These are phyloP conservation scores for Acrocephalus arundinaceus DNA, from an alignment of 2,113 vertebrate species.

Conservation along the genomic window DNA sequence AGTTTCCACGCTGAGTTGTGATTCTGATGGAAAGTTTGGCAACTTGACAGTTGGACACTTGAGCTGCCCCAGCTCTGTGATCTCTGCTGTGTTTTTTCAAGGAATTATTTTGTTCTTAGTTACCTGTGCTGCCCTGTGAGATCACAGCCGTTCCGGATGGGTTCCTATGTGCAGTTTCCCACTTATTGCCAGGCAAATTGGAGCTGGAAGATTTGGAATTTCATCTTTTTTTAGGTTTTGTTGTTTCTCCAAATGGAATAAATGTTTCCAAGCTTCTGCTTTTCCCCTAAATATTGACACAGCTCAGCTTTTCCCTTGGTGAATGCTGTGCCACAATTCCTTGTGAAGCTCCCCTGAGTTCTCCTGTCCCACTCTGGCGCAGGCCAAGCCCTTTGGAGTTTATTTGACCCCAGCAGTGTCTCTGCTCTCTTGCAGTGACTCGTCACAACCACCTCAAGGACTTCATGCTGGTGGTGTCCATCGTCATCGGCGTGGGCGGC, in stretches of 20 bases:
- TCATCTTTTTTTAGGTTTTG: too few species aligned
- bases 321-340: not conserved
- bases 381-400: fast-evolving
- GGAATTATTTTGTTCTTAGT: not conserved
- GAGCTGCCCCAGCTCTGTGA: not conserved
- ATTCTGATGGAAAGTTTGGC: not conserved
- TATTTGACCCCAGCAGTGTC: fast-evolving
- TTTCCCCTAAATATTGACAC: fast-evolving
- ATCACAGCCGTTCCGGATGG: not conserved
- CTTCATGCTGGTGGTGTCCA: constrained; percentile 98
- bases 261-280: not conserved
- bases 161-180: not conserved
- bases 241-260: not conserved
- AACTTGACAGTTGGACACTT: fast-evolving
- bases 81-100: not conserved
- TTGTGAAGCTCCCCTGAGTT: fast-evolving
- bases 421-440: constrained; percentile 78
- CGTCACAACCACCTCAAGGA: constrained; percentile 97
- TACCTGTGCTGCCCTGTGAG: not conserved
- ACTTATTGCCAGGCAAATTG: not conserved
- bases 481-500: constrained; percentile 96
- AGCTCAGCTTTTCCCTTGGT: not conserved
- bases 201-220: not conserved
- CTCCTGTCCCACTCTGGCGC: fast-evolving
- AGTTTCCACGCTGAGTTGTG: not conserved